Percentiles rank a stretch among this genome's conserved stretches.
These are phyloP conservation scores for Adoxophyes honmai DNA, from an alignment of 1,140 invertebrate genomes.

Conservation along the genomic window DNA sequence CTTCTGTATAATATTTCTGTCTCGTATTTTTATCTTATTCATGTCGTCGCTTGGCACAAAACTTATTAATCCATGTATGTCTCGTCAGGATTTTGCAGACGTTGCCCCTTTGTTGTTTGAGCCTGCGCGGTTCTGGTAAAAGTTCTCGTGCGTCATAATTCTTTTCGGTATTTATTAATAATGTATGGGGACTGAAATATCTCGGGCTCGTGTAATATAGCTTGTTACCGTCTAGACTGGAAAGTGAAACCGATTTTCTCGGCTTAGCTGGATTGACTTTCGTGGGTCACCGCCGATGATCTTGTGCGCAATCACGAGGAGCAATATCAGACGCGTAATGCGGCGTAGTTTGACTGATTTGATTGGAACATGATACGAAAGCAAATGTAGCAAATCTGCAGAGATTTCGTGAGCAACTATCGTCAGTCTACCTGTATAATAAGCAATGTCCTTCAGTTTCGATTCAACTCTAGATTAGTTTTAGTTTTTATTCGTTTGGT, in stretches of 20 bases:
- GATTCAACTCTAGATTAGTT: no score
- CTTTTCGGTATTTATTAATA: background rate
- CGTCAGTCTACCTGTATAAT: no score
- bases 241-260: background rate
- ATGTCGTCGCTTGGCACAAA: background rate
- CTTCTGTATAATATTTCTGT: slow-evolving; percentile 2
- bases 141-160: background rate
- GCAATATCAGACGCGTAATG: no score
- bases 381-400: no score
- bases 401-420: no score
- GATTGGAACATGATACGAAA: no score
- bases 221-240: background rate
- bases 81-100: background rate
- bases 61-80: slow-evolving; percentile 9
- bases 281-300: background rate
- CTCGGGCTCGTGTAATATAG: background rate
- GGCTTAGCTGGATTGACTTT: background rate
- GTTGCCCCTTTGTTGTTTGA: background rate
- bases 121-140: background rate
- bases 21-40: slow-evolving; percentile 13
- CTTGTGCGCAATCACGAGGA: background rate
- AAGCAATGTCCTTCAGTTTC: no score
- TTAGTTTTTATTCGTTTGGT: no score
- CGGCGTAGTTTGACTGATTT: no score
- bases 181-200: background rate